Conservation (phyloP, 2,888 invertebrate species). For the Corbicula japonica region DNA sequence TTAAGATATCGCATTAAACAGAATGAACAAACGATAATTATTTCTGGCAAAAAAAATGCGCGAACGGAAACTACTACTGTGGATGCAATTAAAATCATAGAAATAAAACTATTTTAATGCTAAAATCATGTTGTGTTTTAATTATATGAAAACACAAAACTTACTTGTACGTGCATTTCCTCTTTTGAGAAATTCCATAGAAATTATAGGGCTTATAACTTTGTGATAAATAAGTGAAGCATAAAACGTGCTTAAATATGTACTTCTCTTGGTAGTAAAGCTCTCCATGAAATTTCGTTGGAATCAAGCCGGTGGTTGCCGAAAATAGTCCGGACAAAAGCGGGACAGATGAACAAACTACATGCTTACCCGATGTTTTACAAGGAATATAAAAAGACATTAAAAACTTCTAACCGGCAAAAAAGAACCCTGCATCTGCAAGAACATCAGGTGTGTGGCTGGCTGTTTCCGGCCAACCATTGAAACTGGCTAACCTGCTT, state of each 20-base stretch:
- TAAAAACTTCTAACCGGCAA: constrained; percentile 89
- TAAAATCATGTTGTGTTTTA: too few species aligned
- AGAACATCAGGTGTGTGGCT: constrained; percentile 92
- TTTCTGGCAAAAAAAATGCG: background rate
- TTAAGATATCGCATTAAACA: too few species aligned
- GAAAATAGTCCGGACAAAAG: background rate
- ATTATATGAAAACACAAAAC: too few species aligned
- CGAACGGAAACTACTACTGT: background rate
- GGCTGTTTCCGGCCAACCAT: constrained; percentile 92
- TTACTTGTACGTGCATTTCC: too few species aligned
- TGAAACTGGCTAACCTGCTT: constrained; percentile 62
- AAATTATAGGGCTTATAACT: too few species aligned
- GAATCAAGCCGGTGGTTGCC: background rate
- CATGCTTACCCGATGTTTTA: background rate
- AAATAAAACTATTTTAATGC: background rate
- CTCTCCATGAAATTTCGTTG: background rate
- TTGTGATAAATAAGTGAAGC: background rate
- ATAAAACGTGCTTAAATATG: background rate
- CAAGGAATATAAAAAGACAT: background rate
- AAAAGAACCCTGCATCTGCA: constrained; percentile 96
- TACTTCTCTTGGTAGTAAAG: background rate
- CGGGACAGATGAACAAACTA: background rate
- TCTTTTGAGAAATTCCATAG: too few species aligned
- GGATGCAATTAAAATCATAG: background rate
- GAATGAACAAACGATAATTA: background rate